These are phyloP conservation scores for Ciconia nigra DNA, from an alignment of 2,797 vertebrate genomes.

Conservation along the genomic window DNA sequence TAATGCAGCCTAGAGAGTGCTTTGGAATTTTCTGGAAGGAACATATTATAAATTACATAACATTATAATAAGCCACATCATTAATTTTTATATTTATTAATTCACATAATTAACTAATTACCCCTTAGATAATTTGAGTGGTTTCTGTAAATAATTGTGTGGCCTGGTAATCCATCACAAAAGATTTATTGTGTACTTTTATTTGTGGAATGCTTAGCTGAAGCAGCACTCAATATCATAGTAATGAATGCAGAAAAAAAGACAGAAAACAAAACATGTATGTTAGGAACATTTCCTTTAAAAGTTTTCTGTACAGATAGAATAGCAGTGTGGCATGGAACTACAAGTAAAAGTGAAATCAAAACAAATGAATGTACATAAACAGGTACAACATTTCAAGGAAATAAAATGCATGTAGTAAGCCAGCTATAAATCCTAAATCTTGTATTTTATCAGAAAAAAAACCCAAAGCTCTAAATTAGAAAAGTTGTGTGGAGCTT, in stretches of 20 bases:
- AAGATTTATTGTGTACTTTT: not conserved
- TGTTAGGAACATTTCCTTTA: not conserved
- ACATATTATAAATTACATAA: not conserved
- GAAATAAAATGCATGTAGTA: not conserved
- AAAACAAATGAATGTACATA: not conserved
- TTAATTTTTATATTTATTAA: not conserved
- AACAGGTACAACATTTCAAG: not conserved
- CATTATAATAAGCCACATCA: not conserved
- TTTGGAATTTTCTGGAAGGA: not conserved
- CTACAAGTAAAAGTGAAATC: not conserved
- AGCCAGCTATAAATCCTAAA: not conserved
- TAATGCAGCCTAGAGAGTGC: not conserved
- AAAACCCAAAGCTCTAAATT: rapidly evolving
- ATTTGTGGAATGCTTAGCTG: not conserved
- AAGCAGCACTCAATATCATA: not conserved
- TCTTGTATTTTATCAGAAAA: not conserved
- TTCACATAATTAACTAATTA: not conserved
- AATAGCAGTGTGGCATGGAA: not conserved
- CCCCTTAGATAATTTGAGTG: not conserved
- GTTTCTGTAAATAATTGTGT: not conserved
- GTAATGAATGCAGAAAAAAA: not conserved
- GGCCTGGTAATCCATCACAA: not conserved
- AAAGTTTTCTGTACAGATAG: not conserved
- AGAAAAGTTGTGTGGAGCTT: not conserved
- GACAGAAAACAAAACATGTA: not conserved